Percentiles rank a stretch among this genome's conserved stretches.
Conservation (phyloP, 2,888 invertebrate genomes). For the Cordilura impudica region DNA sequence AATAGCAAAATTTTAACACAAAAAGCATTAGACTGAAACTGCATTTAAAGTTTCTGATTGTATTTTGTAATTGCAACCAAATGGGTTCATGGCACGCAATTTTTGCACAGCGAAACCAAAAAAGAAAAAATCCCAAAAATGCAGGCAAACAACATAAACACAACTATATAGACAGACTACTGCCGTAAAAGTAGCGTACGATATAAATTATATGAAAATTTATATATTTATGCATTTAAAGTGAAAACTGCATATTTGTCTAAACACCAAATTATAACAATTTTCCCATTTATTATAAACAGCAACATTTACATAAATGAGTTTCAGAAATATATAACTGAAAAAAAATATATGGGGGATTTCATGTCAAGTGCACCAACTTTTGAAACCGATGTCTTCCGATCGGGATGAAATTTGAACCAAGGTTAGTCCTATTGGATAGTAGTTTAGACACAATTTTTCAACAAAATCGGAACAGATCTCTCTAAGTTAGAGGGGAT, state of each 20-base stretch:
- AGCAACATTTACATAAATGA: slow-evolving; percentile 14
- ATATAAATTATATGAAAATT: slow-evolving; percentile 42
- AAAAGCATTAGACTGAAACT: slow-evolving; percentile 60
- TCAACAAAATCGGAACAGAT: too few species aligned
- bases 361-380: too few species aligned
- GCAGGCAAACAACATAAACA: slow-evolving; percentile 28
- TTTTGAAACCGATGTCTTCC: too few species aligned
- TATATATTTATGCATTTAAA: slow-evolving; percentile 43
- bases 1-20: slow-evolving; percentile 27
- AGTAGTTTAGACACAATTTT: too few species aligned
- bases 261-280: slow-evolving; percentile 19
- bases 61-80: slow-evolving; percentile 61
- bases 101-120: slow-evolving; percentile 30
- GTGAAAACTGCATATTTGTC: slow-evolving; percentile 41
- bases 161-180: slow-evolving; percentile 30
- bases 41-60: slow-evolving; percentile 55
- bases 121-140: slow-evolving; percentile 25
- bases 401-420: too few species aligned
- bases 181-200: slow-evolving; percentile 40
- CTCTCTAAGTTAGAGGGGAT: too few species aligned
- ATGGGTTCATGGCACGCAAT: slow-evolving; percentile 58
- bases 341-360: too few species aligned
- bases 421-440: too few species aligned
- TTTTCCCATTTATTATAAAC: slow-evolving; percentile 30
- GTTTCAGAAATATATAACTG: too few species aligned